Percentiles rank a stretch among this genome's conserved stretches.
phyloP scores from a whole-genome alignment of 2,113 vertebrate species.

The Gasterosteus nipponicus region DNA sequence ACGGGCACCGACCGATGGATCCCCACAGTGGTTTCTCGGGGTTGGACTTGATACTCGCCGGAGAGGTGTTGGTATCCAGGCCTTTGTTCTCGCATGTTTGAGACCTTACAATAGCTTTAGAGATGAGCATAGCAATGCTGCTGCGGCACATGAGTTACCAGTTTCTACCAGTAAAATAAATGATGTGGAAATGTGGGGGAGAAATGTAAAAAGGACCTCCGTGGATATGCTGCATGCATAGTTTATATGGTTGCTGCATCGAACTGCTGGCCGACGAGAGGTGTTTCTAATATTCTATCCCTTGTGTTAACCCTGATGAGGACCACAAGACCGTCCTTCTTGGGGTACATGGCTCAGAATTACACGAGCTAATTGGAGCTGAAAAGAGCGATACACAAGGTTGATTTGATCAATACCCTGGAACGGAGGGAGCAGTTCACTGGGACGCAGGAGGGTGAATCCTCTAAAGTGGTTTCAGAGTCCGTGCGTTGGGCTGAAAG shows the following conservation, averaged over 20 bases:
- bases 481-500: constrained; percentile 45
- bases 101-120: constrained; percentile 41
- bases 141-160: neutral
- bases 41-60: constrained; percentile 48
- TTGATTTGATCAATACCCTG: constrained; percentile 56
- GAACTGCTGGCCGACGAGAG: neutral
- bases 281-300: neutral
- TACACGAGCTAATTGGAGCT: constrained; percentile 31
- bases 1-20: constrained; percentile 32
- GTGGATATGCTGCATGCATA: neutral
- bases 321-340: constrained; percentile 27
- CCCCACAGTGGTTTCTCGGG: constrained; percentile 35
- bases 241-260: neutral
- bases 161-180: neutral
- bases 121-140: constrained; percentile 12
- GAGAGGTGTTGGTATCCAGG: constrained; percentile 14
- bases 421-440: constrained; percentile 23
- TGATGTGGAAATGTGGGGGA: neutral
- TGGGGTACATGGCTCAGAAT: constrained; percentile 27
- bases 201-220: neutral
- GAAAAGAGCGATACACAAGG: constrained; percentile 30
- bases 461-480: constrained; percentile 51
- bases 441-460: constrained; percentile 37
- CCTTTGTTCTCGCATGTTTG: constrained; percentile 20
- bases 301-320: neutral